These are phyloP conservation scores for Panthera leo DNA, from an alignment of 2,113 vertebrate genomes.

Conservation along the genomic window DNA sequence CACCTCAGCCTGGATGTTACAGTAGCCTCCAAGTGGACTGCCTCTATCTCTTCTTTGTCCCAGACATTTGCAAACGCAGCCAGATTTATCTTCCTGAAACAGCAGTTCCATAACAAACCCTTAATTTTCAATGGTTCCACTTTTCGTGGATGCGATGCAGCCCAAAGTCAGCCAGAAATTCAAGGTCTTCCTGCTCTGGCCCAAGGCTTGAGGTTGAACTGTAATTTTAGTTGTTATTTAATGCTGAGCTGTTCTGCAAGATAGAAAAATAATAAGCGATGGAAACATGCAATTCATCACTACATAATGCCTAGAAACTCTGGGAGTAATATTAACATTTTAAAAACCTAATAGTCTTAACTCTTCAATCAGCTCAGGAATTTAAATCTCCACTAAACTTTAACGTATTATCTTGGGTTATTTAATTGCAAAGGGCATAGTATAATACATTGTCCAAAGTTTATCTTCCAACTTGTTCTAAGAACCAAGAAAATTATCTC, in stretches of 20 bases:
- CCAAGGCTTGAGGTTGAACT: conserved; percentile 23
- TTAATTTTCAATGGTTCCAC: background rate
- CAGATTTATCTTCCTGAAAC: background rate
- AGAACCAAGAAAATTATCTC: conserved; percentile 54
- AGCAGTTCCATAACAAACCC: background rate
- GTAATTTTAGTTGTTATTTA: conserved; percentile 38
- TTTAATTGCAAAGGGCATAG: conserved; percentile 83
- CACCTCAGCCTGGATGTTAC: background rate
- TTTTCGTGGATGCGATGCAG: background rate
- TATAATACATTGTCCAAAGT: conserved; percentile 75
- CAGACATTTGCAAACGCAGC: background rate
- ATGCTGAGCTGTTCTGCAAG: background rate
- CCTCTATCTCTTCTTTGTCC: background rate
- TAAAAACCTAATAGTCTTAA: conserved; percentile 33
- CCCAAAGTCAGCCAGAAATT: background rate
- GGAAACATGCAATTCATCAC: background rate
- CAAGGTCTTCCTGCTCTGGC: background rate
- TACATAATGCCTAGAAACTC: background rate
- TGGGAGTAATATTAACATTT: background rate
- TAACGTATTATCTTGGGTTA: conserved; percentile 72
- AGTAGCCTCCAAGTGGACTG: background rate
- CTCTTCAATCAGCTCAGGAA: conserved; percentile 76
- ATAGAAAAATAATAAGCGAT: background rate
- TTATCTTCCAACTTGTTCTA: conserved; percentile 75
- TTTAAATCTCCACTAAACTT: conserved; percentile 79